Percentiles rank a stretch among this genome's conserved stretches.
Conservation (phyloP, 2,113 vertebrate genomes). For the Ageneiosus marmoratus region DNA sequence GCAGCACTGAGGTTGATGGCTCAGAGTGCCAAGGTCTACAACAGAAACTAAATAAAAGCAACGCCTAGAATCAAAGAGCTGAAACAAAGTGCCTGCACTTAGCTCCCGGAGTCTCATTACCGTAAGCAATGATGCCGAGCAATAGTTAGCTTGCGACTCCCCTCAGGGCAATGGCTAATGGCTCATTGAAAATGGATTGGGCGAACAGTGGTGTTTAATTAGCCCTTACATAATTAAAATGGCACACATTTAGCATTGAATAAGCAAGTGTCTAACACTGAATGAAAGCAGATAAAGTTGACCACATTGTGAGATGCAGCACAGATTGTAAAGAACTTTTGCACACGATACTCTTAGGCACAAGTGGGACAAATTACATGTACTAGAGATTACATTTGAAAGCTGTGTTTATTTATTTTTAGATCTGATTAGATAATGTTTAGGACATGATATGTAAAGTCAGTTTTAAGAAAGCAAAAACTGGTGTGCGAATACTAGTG, state of each 20-base stretch:
- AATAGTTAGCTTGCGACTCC: conserved; percentile 65
- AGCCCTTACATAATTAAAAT: conserved; percentile 72
- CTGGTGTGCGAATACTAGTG: not conserved
- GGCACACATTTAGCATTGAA: conserved; percentile 47
- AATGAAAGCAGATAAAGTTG: conserved; percentile 60
- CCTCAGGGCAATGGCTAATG: conserved; percentile 41
- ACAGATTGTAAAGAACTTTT: not conserved
- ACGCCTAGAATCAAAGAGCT: conserved; percentile 9
- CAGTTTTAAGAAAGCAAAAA: not conserved
- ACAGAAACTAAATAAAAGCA: conserved; percentile 18
- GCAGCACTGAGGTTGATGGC: not conserved
- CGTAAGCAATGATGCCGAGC: conserved; percentile 59
- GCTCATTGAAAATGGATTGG: conserved; percentile 46
- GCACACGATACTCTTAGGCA: not conserved
- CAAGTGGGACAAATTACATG: not conserved
- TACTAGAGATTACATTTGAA: not conserved
- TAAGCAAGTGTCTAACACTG: conserved; percentile 62
- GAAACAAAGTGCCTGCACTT: conserved; percentile 52
- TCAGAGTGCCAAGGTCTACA: not conserved
- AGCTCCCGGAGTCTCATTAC: conserved; percentile 69
- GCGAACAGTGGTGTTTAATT: conserved; percentile 66
- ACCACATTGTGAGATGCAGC: not conserved
- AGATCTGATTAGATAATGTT: not conserved
- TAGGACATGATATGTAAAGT: not conserved
- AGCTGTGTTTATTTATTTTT: not conserved